Evolutionary conservation across 1,140 invertebrate genomes (phyloP).

Genomic region (Magallana gigas): DNA sequence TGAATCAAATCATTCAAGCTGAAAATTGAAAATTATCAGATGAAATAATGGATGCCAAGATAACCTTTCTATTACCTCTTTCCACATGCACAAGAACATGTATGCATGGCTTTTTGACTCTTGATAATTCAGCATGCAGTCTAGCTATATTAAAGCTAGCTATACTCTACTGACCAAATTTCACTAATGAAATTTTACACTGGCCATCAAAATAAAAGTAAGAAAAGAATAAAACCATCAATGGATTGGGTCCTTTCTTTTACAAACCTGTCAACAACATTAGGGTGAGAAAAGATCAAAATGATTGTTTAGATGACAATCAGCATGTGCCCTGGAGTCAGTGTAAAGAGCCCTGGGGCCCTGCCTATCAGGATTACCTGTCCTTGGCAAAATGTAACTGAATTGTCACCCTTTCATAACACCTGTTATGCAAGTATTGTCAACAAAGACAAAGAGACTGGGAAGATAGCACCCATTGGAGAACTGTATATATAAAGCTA

Average conservation of each 20-base stretch:
- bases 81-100: not conserved
- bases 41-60: not conserved
- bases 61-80: not conserved
- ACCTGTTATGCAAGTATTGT: slow-evolving; percentile 7
- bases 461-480: not conserved
- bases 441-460: not conserved
- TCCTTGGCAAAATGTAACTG: slow-evolving; percentile 5
- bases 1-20: slow-evolving; percentile 12
- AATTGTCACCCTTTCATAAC: slow-evolving; percentile 11
- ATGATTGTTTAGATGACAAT: not conserved
- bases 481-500: not conserved
- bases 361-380: not conserved
- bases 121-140: not conserved
- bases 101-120: slow-evolving; percentile 2
- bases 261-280: not conserved
- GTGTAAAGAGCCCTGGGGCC: not conserved
- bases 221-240: not conserved
- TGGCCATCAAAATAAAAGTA: not conserved
- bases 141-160: not conserved
- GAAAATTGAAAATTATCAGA: not conserved
- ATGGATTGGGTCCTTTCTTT: not conserved
- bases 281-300: not conserved
- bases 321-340: not conserved
- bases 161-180: not conserved
- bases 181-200: not conserved